Base-by-base conservation (phyloP, 1,140 invertebrate species). In the Scaptodrosophila lebanonensis region DNA sequence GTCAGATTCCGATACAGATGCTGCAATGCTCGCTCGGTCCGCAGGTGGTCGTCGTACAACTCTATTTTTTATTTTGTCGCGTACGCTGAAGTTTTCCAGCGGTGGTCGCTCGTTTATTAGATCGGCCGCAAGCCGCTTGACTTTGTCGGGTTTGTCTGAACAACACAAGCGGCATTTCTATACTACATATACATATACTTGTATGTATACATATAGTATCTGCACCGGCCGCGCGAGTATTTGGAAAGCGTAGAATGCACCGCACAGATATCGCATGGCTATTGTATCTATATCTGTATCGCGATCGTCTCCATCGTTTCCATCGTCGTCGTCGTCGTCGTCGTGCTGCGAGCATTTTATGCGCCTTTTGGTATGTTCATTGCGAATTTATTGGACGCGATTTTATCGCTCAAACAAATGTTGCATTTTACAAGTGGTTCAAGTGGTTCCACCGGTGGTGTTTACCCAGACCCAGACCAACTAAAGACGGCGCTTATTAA, bases 321-420 rank as follows among this genome's bases (percentile, higher is more conserved):
- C n/a, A 49, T 47, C 20, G 43, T 40, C 13, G 18, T 57, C 20
- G 35, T 12, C 12, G 38, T 40, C 22, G 38, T 42, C 39, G 39
- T 51, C 39, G 40, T 52, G 51, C 51, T 44, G 3, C 18, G 2
- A 7, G 73, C 75, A 73, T 79, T 79, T 82, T 79, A 79, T 79
- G 69, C 75, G 66, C 57, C 70, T 68, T 83, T 82, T 82, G 76
- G 76, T 76, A 83, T 84, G 82, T 82, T 84, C 70, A 75, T 75
- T 84, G 79, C 82, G 75, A 84, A 84, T 84, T 84, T 84, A 84
- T 84, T 84, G 75, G 53, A 68, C 64, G 63, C 58, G 79, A 84
- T 84, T 84, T 84, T 84, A 84, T 84, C 79, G 79, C 70, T 62
- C 68, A 84, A 84, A 84, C 83, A 84, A 84, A 84, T 84, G 82